Percentiles rank a stretch among this genome's conserved stretches.
Evolutionary conservation across 2,113 vertebrate genomes (phyloP).

Genomic region (Sander lucioperca): DNA sequence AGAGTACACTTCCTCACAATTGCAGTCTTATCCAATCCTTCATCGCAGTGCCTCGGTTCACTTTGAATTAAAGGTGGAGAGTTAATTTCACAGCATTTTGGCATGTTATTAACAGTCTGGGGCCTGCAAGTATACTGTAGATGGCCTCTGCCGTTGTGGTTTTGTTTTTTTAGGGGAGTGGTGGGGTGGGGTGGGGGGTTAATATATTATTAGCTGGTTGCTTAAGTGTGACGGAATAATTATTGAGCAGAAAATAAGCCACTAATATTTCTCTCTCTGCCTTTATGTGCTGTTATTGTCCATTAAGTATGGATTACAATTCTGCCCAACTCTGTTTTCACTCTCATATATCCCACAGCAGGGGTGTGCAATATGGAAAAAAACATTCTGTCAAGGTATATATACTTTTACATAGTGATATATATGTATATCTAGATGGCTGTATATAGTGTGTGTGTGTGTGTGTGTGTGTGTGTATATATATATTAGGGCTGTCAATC

Average conservation of each 20-base stretch:
- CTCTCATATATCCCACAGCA: neutral
- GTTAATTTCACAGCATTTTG: constrained; percentile 74
- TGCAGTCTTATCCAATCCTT: constrained; percentile 22
- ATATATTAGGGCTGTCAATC: too few relatives aligned
- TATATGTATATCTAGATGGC: too few relatives aligned
- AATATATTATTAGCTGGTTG: constrained; percentile 59
- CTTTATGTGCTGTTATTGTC: constrained; percentile 38
- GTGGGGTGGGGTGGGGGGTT: neutral
- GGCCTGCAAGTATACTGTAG: constrained; percentile 1
- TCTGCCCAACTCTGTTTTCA: neutral
- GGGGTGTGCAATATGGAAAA: neutral
- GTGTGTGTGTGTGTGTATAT: too few relatives aligned
- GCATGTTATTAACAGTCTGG: constrained; percentile 42
- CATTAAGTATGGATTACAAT: constrained; percentile 34
- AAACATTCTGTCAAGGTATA: neutral
- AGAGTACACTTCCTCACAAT: neutral
- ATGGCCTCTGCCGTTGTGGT: constrained; percentile 31
- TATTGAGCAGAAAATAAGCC: constrained; percentile 64
- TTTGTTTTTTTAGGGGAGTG: neutral
- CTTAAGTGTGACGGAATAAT: constrained; percentile 69
- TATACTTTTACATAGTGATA: neutral
- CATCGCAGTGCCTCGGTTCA: constrained; percentile 21
- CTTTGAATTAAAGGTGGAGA: constrained; percentile 59
- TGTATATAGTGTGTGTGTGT: too few relatives aligned
- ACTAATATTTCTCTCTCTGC: constrained; percentile 28